Evolutionary conservation across 2,888 invertebrate species (phyloP).

Genomic region (Ophion obscuratus): DNA sequence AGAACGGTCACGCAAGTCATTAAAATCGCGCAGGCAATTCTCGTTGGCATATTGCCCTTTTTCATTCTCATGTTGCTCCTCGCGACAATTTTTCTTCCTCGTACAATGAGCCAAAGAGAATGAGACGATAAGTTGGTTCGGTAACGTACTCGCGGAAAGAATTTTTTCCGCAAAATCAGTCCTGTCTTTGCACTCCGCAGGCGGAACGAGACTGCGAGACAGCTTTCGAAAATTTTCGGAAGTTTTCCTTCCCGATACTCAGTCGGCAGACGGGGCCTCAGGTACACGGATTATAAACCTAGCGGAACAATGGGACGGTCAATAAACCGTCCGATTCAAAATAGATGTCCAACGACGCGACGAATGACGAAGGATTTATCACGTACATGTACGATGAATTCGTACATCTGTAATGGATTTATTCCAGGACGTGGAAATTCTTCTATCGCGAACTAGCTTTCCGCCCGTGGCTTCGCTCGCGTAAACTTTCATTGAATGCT

Average conservation of each 20-base stretch:
- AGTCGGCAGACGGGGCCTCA: neutral
- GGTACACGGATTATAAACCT: conserved; percentile 34
- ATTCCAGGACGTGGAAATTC: neutral
- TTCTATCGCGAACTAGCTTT: neutral
- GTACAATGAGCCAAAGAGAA: neutral
- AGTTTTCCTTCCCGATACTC: conserved; percentile 13
- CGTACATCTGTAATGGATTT: neutral
- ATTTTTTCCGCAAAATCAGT: conserved; percentile 7
- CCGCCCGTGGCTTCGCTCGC: too few species aligned
- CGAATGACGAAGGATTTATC: neutral
- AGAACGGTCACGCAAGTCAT: neutral
- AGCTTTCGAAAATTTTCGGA: conserved; percentile 8
- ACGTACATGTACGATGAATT: neutral
- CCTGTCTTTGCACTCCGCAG: conserved; percentile 39
- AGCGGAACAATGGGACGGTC: conserved; percentile 30
- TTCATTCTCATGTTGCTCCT: neutral
- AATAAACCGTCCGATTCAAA: conserved; percentile 25
- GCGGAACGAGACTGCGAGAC: conserved; percentile 38
- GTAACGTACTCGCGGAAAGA: neutral
- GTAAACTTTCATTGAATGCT: too few species aligned
- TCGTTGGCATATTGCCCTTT: conserved; percentile 20
- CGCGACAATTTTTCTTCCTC: neutral
- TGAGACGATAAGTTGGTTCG: neutral
- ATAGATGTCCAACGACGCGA: neutral
- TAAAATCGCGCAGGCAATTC: conserved; percentile 5